phyloP scores from a whole-genome alignment of 2,797 vertebrate genomes.

The Chrosomus eos region DNA sequence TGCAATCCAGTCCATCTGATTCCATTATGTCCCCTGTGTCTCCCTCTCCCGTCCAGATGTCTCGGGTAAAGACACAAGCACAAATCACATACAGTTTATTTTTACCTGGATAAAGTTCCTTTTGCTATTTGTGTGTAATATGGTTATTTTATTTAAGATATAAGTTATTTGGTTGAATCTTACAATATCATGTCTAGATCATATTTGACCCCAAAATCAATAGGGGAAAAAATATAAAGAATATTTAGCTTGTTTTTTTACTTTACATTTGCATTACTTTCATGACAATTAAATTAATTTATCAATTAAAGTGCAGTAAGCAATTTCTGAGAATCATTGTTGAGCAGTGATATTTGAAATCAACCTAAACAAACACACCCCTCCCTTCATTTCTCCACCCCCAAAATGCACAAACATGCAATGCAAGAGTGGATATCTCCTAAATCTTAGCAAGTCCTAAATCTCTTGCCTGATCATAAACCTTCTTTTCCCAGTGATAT shows the following conservation, averaged over 20 bases:
- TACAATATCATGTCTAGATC: not conserved
- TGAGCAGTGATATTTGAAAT: not conserved
- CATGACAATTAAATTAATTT: not conserved
- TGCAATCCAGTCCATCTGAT: slow-evolving; percentile 82
- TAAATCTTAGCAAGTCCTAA: no score
- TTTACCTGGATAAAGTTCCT: not conserved
- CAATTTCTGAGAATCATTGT: not conserved
- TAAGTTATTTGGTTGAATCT: not conserved
- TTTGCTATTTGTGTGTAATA: not conserved
- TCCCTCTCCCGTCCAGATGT: slow-evolving; percentile 88
- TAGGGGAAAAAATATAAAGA: not conserved
- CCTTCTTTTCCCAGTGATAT: no score
- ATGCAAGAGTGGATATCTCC: not conserved
- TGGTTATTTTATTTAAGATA: not conserved
- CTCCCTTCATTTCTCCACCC: no score
- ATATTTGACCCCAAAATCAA: not conserved
- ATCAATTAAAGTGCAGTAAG: not conserved
- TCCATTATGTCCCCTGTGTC: slow-evolving; percentile 85
- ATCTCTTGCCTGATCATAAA: no score
- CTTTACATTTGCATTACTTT: not conserved
- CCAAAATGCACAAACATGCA: no score
- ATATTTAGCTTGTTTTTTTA: not conserved
- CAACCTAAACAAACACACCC: not conserved
- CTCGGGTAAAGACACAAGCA: slow-evolving; percentile 64
- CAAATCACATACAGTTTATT: not conserved